A percentile compares a stretch with the other conserved stretches of the same genome.
phyloP scores from a whole-genome alignment of 2,888 invertebrate genomes.

The Callosobruchus maculatus region DNA sequence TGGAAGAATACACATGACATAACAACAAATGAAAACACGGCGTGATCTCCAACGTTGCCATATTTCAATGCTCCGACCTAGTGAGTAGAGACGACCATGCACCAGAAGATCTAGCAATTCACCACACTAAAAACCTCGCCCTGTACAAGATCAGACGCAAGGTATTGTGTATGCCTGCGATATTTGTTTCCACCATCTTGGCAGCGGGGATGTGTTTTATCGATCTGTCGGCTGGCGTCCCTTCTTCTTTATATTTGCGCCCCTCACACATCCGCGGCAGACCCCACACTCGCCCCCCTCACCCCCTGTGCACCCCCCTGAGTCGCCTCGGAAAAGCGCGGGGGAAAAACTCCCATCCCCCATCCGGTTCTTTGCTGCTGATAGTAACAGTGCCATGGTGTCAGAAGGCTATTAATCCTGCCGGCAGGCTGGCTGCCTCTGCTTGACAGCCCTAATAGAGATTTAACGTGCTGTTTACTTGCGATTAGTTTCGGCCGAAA shows the following conservation, averaged over 20 bases:
- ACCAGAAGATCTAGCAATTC: too few relatives aligned
- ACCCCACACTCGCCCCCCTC: neutral
- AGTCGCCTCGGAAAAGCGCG: neutral
- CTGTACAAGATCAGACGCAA: neutral
- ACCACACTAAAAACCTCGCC: too few relatives aligned
- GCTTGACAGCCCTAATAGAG: constrained; percentile 2
- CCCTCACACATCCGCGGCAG: constrained; percentile 6
- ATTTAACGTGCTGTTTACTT: constrained; percentile 4
- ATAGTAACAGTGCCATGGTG: constrained; percentile 3
- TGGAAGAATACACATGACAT: too few relatives aligned
- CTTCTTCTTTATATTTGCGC: constrained; percentile 36
- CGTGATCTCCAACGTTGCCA: too few relatives aligned
- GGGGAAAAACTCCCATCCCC: constrained; percentile 1
- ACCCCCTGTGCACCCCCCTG: constrained; percentile 1
- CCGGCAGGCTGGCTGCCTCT: neutral
- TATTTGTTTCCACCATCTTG: constrained; percentile 48
- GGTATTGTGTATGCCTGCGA: constrained; percentile 40
- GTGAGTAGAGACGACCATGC: too few relatives aligned
- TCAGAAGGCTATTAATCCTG: constrained; percentile 2
- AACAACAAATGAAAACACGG: too few relatives aligned
- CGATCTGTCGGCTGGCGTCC: constrained; percentile 37
- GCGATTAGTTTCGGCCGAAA: neutral
- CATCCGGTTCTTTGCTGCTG: neutral
- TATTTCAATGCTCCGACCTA: too few relatives aligned
- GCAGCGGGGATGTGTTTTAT: constrained; percentile 40